Evolutionary conservation across 2,797 vertebrate species (phyloP), one percentile per base, ranked within the genome.

Genomic region (Percopsis omiscomaycus): DNA sequence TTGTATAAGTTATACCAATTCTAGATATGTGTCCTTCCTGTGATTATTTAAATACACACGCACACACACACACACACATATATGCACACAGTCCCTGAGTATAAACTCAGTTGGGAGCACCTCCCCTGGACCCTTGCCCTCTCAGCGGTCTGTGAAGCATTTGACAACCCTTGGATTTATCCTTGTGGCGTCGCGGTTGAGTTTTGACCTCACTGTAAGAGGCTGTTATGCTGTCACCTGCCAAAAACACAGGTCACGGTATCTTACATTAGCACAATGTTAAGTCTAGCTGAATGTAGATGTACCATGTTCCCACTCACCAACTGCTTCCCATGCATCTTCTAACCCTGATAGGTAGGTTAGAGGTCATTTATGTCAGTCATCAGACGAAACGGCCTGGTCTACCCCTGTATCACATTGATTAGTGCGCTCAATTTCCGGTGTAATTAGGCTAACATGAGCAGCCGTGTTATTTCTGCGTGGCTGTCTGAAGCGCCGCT

Each of bases 21-120:
- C 32, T 37, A 37, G 32, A 37, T 37, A 37, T 55, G 71, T 59
- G 11, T 78, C 69, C 79, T 84, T 86, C 84, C 83, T 81, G 84
- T 84, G 82, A 86, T 86, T 80, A 73, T 75, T 56, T 74, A 14
- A 69, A 60, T 49, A 8, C 53, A 42, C 52, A 48, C 9, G 29
- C 22, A 22, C 22, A 22, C 22, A 22, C 22, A 22, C 22, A 22
- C 22, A 22, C 22, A 22, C 22, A 22, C 22, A 22, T 1, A 1
- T 22, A 22, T 22, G 22, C 22, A 22, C 22, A 22, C 22, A 8
- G 22, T 22, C 22, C 22, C 22, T 22, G 22, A 22, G 22, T 50
- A 42, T 49, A 48, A 4, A 32, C 15, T 42, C 57, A 37, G n/a
- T 58, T 4, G 5, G 32, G 32, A 8, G 32, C 32, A 37, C 32